Base-by-base conservation (phyloP, 2,888 invertebrate genomes). In the Nasonovia ribisnigri region DNA sequence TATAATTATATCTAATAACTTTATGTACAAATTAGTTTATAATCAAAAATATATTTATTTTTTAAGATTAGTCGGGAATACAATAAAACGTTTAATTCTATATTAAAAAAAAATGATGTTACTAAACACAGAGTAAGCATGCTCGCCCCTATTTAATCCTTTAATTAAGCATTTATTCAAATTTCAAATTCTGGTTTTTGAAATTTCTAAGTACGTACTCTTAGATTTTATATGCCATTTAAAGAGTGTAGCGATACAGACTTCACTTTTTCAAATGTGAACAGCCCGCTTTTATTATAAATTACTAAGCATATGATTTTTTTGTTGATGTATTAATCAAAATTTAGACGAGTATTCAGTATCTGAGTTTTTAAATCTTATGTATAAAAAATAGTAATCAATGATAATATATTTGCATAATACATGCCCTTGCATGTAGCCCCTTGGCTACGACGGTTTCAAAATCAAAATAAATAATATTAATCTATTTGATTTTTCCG, bases 11-110 rank as follows among this genome's bases (percentile, higher is more conserved):
- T 51, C 8, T 24, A 48, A n/a, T 48, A 90, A 67, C 36, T 29
- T 43, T 48, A 20, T 92, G 87, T 92, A 92, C 87, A 92, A 92
- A 87, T 29, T 88, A 67, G 88, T 87, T 92, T 87, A 86, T 67
- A 51, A 51, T 11, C 48, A 29, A 48, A 87, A 48, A 87, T 36
- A 46, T 36, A 84, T 91, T 57, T 57, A 57, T 26, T 57, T 57
- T 57, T 57, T 90, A 67, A 46, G 26, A 42, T 43, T 29, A 5
- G 26, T 29, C n/a, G 26, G 43, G 2, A 46, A 67, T 57, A 16
- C 57, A 90, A 60, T n/a, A n/a, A n/a, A 90, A 46, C 16, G 3
- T 43, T 57, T n/a, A 36, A 20, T 77, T 77, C 8, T 77, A 77
- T 36, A 77, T 36, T 77, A 77, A 77, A 36, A 42, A 36, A 20